Base-by-base conservation (phyloP, 2,797 vertebrate genomes). In the Philypnodon macrostomus region DNA sequence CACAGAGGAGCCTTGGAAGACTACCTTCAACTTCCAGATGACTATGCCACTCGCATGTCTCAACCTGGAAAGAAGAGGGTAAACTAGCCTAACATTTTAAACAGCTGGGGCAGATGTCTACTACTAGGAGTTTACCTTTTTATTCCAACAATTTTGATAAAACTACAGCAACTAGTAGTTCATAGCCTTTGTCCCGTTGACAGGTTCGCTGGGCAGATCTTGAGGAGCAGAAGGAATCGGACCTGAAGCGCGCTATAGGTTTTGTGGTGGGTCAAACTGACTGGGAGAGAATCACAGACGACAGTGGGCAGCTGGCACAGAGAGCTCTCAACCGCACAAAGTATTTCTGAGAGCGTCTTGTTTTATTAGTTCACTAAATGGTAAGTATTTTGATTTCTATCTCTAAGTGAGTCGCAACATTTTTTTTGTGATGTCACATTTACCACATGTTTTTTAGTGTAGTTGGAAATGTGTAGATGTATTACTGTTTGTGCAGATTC, bases 231-330 rank as follows among this genome's bases (percentile, higher is more conserved):
- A 98, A 98, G 75, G 95, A 97, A 9, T 95, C 95, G 2, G 97
- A 99, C 79, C 86, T 96, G 63, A 99, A 99, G 79, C 94, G 96
- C 18, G 97, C 96, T 14, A 97, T 99, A 21, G 97, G 97, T 72
- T 99, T 99, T 90, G 94, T 98, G 59, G 96, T 99, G 75, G 97
- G 97, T 84, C 96, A 99, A 67, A 99, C 97, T 0, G 97, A 99
- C 53, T 99, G 97, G 97, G 97, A 98, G 82, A 97, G 93, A 87
- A 99, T 99, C 85, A 99, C 97, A 13, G 96, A 99, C 57, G 96
- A 97, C 89, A 98, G 91, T n/a, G 97, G 97, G 51, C 90, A 94
- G 75, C 88, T 99, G 75, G 96, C 97, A 17, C 94, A 98, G 82
- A 92, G 88, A 92, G 97, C 97, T 81, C 94, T 99, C 63, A 99